These are phyloP conservation scores for Apotomis capreana DNA, from an alignment of 2,888 invertebrate genomes.

Conservation along the genomic window DNA sequence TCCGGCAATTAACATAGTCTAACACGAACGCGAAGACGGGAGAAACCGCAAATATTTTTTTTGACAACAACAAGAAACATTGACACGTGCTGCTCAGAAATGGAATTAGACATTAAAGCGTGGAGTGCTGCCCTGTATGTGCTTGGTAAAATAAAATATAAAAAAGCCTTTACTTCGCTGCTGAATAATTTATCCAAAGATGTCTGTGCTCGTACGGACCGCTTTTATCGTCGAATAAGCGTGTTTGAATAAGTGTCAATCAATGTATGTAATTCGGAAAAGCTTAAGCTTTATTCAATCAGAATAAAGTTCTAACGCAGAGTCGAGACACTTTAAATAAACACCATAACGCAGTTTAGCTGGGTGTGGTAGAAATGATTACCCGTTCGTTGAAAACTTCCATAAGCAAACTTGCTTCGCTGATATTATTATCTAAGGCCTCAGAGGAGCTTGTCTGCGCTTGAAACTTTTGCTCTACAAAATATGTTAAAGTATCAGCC, in stretches of 20 bases:
- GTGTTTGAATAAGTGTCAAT: slow-evolving; percentile 19
- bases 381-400: slow-evolving; percentile 23
- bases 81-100: slow-evolving; percentile 56
- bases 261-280: slow-evolving; percentile 1
- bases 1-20: slow-evolving; percentile 40
- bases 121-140: slow-evolving; percentile 65
- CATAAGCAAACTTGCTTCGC: slow-evolving; percentile 23
- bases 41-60: slow-evolving; percentile 44
- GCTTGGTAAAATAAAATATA: slow-evolving; percentile 69
- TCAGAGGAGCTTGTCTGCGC: slow-evolving; percentile 27
- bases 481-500: slow-evolving; percentile 30
- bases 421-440: slow-evolving; percentile 22
- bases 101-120: slow-evolving; percentile 59
- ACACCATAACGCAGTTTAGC: slow-evolving; percentile 20
- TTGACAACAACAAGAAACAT: slow-evolving; percentile 42
- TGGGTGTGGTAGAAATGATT: slow-evolving; percentile 25
- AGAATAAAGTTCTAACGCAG: neutral
- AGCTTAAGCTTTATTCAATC: slow-evolving; percentile 11
- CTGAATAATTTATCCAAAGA: slow-evolving; percentile 76
- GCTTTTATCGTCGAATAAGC: slow-evolving; percentile 10
- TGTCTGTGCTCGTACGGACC: slow-evolving; percentile 50
- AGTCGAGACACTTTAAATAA: slow-evolving; percentile 5
- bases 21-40: slow-evolving; percentile 50
- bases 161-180: slow-evolving; percentile 51
- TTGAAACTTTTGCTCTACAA: slow-evolving; percentile 24